Conservation (phyloP, 1,140 invertebrate genomes). For the Ridgeia piscesae region DNA sequence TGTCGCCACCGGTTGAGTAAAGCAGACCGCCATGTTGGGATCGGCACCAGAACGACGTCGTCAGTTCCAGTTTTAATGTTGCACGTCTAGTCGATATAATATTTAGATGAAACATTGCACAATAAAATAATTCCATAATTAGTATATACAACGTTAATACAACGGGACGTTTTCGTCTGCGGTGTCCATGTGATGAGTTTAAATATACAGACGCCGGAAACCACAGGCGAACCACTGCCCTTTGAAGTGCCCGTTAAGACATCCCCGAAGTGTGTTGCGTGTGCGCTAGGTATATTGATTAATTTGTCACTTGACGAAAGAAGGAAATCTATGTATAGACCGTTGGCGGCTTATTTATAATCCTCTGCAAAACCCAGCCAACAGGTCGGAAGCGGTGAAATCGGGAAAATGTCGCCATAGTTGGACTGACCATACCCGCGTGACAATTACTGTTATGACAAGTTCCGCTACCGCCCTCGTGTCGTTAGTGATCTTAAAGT, state of each 20-base stretch:
- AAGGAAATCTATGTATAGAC: not conserved
- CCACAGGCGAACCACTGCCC: not conserved
- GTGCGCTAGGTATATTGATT: not conserved
- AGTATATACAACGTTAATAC: not conserved
- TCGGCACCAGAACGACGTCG: not conserved
- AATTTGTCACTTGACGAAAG: not conserved
- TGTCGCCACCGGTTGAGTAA: not conserved
- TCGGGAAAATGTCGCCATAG: not conserved
- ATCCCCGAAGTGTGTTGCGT: not conserved
- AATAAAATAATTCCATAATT: not conserved
- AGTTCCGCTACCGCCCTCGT: not conserved
- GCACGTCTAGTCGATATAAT: not conserved
- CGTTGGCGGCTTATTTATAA: conserved; percentile 10
- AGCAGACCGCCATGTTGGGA: not conserved
- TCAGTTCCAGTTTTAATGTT: not conserved
- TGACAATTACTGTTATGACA: not conserved
- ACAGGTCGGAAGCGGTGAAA: not conserved
- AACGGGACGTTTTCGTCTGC: not conserved
- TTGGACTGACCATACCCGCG: not conserved
- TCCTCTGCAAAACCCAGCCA: not conserved
- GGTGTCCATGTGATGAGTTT: not conserved
- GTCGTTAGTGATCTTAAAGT: not conserved
- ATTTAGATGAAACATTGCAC: not conserved
- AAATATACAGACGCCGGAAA: not conserved
- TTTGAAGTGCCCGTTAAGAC: not conserved